Conservation (phyloP, 2,797 vertebrate species). For the Streptopelia turtur region DNA sequence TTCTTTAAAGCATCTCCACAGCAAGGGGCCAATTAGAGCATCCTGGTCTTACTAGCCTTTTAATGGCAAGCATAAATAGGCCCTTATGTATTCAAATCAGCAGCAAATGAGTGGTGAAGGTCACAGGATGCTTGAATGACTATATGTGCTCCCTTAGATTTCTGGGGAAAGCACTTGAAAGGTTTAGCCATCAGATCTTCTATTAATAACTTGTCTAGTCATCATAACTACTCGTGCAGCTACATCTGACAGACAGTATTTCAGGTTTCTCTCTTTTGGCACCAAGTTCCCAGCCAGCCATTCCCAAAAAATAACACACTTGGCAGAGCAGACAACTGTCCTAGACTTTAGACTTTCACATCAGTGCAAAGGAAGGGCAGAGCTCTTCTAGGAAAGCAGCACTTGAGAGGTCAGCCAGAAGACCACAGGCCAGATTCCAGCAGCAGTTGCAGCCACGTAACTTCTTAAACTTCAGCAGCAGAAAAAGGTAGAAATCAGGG, state of each 20-base stretch:
- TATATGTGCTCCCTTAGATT: background rate
- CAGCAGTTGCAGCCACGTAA: background rate
- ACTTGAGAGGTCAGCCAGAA: slow-evolving; percentile 36
- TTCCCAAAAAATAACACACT: background rate
- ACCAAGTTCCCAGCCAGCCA: background rate
- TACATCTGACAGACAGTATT: background rate
- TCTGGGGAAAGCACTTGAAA: background rate
- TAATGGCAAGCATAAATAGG: slow-evolving; percentile 46
- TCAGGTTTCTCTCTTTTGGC: background rate
- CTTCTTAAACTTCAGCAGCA: background rate
- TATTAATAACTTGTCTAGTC: background rate
- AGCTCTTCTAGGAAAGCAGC: slow-evolving; percentile 1
- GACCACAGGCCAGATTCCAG: slow-evolving; percentile 34
- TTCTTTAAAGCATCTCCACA: slow-evolving; percentile 27
- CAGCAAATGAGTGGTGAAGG: slow-evolving; percentile 41
- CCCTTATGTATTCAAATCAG: slow-evolving; percentile 33
- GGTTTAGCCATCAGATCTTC: background rate
- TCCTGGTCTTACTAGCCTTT: slow-evolving; percentile 45
- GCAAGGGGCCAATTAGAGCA: slow-evolving; percentile 53
- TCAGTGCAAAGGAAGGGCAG: background rate
- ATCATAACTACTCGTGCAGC: background rate
- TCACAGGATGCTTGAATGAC: slow-evolving; percentile 36
- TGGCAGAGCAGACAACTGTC: background rate
- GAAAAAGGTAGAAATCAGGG: background rate
- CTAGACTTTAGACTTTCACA: background rate